Evolutionary conservation across 2,888 invertebrate genomes (phyloP), one percentile per base, ranked within the genome.

Genomic region (Scaptomyza reducta): DNA sequence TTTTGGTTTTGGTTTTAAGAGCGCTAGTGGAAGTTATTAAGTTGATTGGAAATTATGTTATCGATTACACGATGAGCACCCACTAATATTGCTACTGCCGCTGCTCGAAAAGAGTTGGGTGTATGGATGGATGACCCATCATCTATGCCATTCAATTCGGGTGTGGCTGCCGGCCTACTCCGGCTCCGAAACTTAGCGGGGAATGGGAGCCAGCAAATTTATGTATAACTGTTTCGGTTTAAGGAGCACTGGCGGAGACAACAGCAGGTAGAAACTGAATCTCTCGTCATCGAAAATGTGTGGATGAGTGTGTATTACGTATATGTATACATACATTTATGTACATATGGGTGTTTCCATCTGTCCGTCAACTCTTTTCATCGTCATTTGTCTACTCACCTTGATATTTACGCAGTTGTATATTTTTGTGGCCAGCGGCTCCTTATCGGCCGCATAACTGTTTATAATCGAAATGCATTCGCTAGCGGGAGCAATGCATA

Each of bases 401-500:
- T 92, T 91, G 75, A 92, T 90, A 84, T 89, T 89, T 76, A 92
- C 91, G 88, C 92, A 92, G 70, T 91, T 89, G 59, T 89, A 81
- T 74, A 92, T 92, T 90, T 92, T 92, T 62, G 87, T 88, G 62
- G 89, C 87, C 79, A 92, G 80, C 65, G 92, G 91, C 77, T 92
- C 92, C 84, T 91, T 92, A 86, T 92, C 92, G 79, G 92, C 92
- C 54, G 92, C 92, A 79, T 90, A 91, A 79, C 91, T 92, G 69
- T 91, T 91, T 74, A 92, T 90, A 79, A 92, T 92, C 60, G 92
- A 91, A 84, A 92, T 92, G 89, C 92, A 92, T 79, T 92, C 92
- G 67, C 88, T 90, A 74, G 91, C 90, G 57, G 92, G 92, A 70
- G 92, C 92, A 70, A 92, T 82, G 82, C 92, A 92, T 47, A 92